Evolutionary conservation across 2,888 invertebrate species (phyloP), one percentile per base, ranked within the genome.

Genomic region (Cheiracanthium punctorium): DNA sequence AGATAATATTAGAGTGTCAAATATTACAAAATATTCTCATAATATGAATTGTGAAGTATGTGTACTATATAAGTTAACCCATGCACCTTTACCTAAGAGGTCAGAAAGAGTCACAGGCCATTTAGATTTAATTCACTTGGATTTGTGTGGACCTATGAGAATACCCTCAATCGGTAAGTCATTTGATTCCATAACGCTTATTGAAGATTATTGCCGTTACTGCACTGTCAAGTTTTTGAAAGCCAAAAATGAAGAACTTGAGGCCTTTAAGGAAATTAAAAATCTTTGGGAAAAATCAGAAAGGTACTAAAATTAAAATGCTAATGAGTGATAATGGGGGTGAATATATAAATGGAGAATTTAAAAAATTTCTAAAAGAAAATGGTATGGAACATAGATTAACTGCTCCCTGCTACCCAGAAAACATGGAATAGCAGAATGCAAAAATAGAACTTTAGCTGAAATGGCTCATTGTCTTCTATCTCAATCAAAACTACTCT

Each of bases 401-500:
- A 2, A 88, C 89, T 0, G 76, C 88, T 12, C 80, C 88, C 88
- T 58, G 1, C 20, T 58, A 20, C 58, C 58, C 58, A 2, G 58
- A 58, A 82, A 90, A 73, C 89, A 89, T 80, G 90, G 88, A 37
- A 76, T 89, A 1, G 86, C 89, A 10, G 89, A 90, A 52, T 20
- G 89, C 1, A 81, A 88, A 79, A 90, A 90, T 74, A 33, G 88
- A 37, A 90, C 89, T 14, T 28, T 90, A 5, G 75, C 88, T 5
- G 89, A 90, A 71, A 82, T 80, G 64, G 85, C 88, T 0, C 41
- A 88, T 12, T 65, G 80, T n/a, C 89, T 89, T 84, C 43, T 89
- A 7, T 33, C 37, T 12, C 72, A 88, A 29, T 72, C 88, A 12
- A 64, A 77, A 33, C 43, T 90, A 37, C 80, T 80, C 0, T 48